Conservation (phyloP, 2,888 invertebrate species). For the Ligdia adustata region DNA sequence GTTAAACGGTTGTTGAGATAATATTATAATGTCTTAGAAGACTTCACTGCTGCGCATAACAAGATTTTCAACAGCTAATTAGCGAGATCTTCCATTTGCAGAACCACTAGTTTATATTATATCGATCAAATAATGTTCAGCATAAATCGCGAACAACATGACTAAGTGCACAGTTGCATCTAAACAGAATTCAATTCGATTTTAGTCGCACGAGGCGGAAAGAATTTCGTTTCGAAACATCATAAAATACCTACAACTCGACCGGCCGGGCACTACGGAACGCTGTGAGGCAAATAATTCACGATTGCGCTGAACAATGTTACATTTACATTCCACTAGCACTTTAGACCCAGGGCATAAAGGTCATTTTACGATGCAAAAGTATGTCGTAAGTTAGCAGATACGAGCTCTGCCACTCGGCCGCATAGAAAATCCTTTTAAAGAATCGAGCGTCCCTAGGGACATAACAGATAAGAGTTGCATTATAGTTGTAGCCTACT, state of each 20-base stretch:
- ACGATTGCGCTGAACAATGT: slow-evolving; percentile 46
- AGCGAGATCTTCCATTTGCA: too few relatives aligned
- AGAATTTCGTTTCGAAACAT: slow-evolving; percentile 54
- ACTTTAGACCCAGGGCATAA: slow-evolving; percentile 14
- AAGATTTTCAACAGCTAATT: not conserved
- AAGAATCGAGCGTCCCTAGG: slow-evolving; percentile 31
- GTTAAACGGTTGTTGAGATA: not conserved
- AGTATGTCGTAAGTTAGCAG: slow-evolving; percentile 22
- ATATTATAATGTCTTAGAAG: not conserved
- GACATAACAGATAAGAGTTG: slow-evolving; percentile 27
- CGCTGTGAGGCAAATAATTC: slow-evolving; percentile 64
- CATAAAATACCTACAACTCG: slow-evolving; percentile 58
- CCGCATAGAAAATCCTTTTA: slow-evolving; percentile 40
- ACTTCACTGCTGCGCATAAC: not conserved
- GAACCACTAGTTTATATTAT: not conserved
- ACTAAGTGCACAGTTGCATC: slow-evolving; percentile 21
- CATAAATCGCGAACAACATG: not conserved
- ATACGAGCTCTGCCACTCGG: slow-evolving; percentile 30
- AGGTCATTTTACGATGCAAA: slow-evolving; percentile 20
- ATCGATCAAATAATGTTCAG: not conserved
- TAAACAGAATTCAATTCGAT: slow-evolving; percentile 59
- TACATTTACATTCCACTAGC: slow-evolving; percentile 27
- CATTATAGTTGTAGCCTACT: slow-evolving; percentile 23
- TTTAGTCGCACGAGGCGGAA: slow-evolving; percentile 53
- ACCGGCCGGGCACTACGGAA: slow-evolving; percentile 50